Evolutionary conservation across 2,888 invertebrate species (phyloP), one percentile per base, ranked within the genome.

Genomic region (Drosophila pegasa): DNA sequence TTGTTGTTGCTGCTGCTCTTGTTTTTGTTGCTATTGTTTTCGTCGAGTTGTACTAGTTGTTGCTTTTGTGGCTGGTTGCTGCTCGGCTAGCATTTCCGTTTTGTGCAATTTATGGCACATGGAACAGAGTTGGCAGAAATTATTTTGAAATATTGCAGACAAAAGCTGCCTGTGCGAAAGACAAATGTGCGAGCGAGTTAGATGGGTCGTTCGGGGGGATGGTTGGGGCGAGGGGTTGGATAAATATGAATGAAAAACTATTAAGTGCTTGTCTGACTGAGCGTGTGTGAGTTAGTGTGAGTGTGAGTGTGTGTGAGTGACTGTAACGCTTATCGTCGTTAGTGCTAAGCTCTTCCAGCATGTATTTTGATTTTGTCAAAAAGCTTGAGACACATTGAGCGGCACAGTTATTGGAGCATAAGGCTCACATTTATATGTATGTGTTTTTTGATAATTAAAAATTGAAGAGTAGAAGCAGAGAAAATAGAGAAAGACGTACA

Each of bases 101-200:
- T 64, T 68, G 58, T 67, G 67, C 64, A 75, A 77, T 77, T 78
- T 78, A 75, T 71, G 64, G 75, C 60, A 55, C 45, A 67, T 18
- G 45, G 33, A 29, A 50, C 43, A 50, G 29, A 54, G 54, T 60
- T 79, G 65, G 41, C 60, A 66, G 69, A 87, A 81, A 81, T 81
- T 72, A 85, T 87, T 85, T 78, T 81, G 79, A 83, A 85, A 83
- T 85, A 87, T 76, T 69, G 71, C 85, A 71, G 76, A 81, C 67
- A 70, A 80, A 83, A 71, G 67, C 69, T 61, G 68, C 51, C 52
- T 60, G 56, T 60, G 60, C 62, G 31, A 58, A 82, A 82, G 70
- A 80, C 75, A 81, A 78, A 78, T 81, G 72, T 47, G 41, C 9
- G 10, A 27, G 29, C 22, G 10, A 18, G 14, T 51, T n/a, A n/a